These are phyloP conservation scores for Lophochroa leadbeateri DNA, from an alignment of 2,113 vertebrate genomes.

Conservation along the genomic window DNA sequence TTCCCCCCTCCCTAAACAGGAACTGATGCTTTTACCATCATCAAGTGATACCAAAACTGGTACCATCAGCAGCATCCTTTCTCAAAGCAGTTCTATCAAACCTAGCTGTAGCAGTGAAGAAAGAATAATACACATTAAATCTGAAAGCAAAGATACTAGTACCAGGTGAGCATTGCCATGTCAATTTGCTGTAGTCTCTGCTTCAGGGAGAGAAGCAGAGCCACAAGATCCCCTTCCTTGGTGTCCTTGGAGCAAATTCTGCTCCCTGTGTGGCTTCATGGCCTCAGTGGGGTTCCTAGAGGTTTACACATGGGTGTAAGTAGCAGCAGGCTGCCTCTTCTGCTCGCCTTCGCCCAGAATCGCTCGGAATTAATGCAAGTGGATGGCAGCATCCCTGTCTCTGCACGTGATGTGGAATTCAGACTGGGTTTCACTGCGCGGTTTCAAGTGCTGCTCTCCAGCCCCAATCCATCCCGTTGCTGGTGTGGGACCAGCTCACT, in stretches of 20 bases:
- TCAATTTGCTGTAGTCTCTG: background rate
- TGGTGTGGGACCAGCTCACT: background rate
- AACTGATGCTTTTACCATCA: background rate
- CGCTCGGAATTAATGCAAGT: background rate
- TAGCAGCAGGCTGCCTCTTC: background rate
- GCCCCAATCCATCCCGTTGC: background rate
- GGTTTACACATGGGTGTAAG: rapidly evolving
- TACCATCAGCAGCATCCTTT: background rate
- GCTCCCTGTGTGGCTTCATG: background rate
- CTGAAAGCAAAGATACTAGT: background rate
- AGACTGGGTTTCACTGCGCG: background rate
- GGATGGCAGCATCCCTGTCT: rapidly evolving
- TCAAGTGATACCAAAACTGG: background rate
- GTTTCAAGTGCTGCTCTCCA: background rate
- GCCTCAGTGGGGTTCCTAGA: background rate
- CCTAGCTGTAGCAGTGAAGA: background rate
- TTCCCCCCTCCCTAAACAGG: too few relatives aligned
- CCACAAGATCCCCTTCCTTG: background rate
- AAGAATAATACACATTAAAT: background rate
- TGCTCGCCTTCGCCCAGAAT: background rate
- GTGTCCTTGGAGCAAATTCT: background rate
- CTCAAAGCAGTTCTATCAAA: background rate
- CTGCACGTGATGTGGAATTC: background rate
- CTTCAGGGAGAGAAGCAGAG: background rate
- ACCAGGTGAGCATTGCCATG: rapidly evolving